Evolutionary conservation across 1,140 invertebrate genomes (phyloP), one percentile per base, ranked within the genome.

Genomic region (Armadillidium nasatum): DNA sequence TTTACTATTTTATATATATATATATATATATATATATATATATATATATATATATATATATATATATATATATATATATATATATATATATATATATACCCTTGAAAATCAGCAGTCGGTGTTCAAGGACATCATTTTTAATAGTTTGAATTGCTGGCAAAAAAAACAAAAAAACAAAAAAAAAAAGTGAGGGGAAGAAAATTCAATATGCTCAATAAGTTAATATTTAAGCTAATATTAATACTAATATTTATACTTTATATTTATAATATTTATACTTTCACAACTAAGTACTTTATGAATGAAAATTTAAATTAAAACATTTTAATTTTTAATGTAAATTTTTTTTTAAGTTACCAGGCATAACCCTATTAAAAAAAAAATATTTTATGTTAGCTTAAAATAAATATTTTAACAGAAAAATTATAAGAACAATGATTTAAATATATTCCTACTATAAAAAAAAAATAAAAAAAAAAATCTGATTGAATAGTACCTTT

Each of bases 91-190:
- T 72, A 33, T 19, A 22, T 10, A n/a, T 33, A 33, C 6, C 83
- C 83, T 85, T 86, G 76, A 87, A 87, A 72, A 87, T 83, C 44
- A 87, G 73, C 0, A 87, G 74, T 60, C 84, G 76, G 75, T 86
- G 83, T 72, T 84, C 81, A 15, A 84, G 84, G 2, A 87, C 84
- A 81, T 86, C 84, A 44, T 83, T 76, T 76, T 84, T 85, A 50
- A 87, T 85, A 67, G 83, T 78, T 66, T 85, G 80, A 68, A 86
- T 84, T 43, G 85, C 84, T 84, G 79, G 13, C 78, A 81, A 66
- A 74, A 73, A 68, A 75, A 19, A 22, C 13, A 74, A 74, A 22
- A 43, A n/a, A n/a, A n/a, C n/a, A n/a, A n/a, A 33, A 33, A 33
- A 33, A 33, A 33, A 33, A 33, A 33, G 33, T 1, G 6, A 3